Evolutionary conservation across 2,797 vertebrate species (phyloP).

Genomic region (Bothrops alternatus): DNA sequence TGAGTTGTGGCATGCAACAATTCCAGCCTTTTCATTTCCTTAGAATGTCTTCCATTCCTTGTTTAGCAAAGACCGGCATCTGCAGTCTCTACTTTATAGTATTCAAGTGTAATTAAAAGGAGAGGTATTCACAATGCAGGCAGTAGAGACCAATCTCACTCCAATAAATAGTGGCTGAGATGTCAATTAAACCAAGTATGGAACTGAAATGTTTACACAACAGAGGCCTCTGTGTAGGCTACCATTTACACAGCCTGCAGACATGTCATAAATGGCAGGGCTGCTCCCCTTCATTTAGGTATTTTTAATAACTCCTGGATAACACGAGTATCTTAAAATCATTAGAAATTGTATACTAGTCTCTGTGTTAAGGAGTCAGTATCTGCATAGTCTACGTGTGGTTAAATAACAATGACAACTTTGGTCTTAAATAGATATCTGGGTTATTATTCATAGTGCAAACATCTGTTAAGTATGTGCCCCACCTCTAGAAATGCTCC

Average conservation of each 20-base stretch:
- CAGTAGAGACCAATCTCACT: not conserved
- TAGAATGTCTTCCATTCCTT: not conserved
- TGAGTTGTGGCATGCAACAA: not conserved
- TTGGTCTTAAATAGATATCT: not conserved
- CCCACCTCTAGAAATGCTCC: not conserved
- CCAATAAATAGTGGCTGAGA: not conserved
- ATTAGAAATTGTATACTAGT: not conserved
- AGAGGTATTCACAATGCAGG: not conserved
- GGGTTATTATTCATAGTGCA: not conserved
- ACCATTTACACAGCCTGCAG: not conserved
- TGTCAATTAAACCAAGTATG: not conserved
- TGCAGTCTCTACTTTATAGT: not conserved
- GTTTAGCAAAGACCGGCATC: not conserved
- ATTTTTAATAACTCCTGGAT: not conserved
- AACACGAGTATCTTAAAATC: not conserved
- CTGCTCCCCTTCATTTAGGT: not conserved
- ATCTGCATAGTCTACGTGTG: not conserved
- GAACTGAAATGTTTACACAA: not conserved
- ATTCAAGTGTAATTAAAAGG: not conserved
- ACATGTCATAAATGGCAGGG: not conserved
- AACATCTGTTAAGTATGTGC: not conserved
- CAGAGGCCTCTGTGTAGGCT: not conserved
- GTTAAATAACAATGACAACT: not conserved
- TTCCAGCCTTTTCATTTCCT: not conserved
- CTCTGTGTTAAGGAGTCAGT: not conserved